phyloP scores from a whole-genome alignment of 2,797 vertebrate genomes.

The Galago senegalensis region DNA sequence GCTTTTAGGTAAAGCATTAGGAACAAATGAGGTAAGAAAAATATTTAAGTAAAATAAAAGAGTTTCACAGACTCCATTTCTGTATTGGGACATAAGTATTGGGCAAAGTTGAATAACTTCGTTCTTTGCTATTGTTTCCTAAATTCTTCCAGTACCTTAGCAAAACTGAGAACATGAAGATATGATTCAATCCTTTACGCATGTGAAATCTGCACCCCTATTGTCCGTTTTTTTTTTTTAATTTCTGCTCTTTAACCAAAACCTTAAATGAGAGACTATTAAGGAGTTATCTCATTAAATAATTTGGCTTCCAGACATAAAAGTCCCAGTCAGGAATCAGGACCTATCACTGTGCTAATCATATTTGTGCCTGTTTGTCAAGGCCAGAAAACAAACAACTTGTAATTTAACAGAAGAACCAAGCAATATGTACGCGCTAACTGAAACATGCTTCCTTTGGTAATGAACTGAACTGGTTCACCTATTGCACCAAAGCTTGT shows the following conservation, averaged over 20 bases:
- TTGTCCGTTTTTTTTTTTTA: not conserved
- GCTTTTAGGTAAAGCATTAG: not conserved
- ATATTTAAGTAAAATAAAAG: not conserved
- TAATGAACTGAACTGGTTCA: not conserved
- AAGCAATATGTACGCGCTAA: not conserved
- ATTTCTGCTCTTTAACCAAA: not conserved
- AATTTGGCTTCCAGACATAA: not conserved
- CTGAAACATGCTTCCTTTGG: not conserved
- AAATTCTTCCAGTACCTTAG: not conserved
- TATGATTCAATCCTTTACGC: not conserved
- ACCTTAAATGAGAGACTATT: not conserved
- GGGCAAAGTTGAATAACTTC: not conserved
- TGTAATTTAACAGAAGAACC: slow-evolving; percentile 29
- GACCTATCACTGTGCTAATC: not conserved
- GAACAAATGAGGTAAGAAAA: not conserved
- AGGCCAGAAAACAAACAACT: not conserved
- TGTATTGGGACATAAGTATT: not conserved
- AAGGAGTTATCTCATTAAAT: not conserved
- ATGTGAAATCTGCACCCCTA: not conserved
- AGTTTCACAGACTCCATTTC: not conserved
- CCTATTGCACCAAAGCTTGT: not conserved
- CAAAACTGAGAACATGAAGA: not conserved
- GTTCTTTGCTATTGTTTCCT: not conserved
- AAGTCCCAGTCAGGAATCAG: not conserved
- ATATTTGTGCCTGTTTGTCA: not conserved